These are phyloP conservation scores for Anneissia japonica DNA, from an alignment of 35 echinoderm and acorn worm species.

Conservation along the genomic window DNA sequence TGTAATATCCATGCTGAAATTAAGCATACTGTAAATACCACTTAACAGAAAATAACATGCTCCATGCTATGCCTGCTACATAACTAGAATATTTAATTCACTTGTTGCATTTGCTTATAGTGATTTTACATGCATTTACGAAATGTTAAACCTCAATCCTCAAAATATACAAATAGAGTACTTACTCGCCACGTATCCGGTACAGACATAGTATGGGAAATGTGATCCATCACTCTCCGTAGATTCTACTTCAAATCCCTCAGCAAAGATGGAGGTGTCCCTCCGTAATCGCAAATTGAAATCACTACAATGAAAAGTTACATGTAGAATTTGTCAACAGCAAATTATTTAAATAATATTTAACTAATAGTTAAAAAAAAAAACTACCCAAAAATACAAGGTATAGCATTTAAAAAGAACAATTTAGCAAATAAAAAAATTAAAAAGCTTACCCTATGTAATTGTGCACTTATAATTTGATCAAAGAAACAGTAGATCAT, in stretches of 20 bases:
- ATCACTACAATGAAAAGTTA: constrained; percentile 26
- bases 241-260: constrained; percentile 45
- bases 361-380: too few relatives aligned
- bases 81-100: neutral
- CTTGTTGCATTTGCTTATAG: neutral
- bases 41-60: too few relatives aligned
- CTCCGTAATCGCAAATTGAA: constrained; percentile 66
- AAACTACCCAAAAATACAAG: too few relatives aligned
- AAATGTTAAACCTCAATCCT: neutral
- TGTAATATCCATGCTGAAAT: too few relatives aligned
- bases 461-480: too few relatives aligned
- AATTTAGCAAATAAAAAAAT: too few relatives aligned
- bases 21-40: too few relatives aligned
- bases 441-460: too few relatives aligned
- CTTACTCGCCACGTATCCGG: constrained; percentile 60
- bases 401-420: too few relatives aligned
- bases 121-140: neutral
- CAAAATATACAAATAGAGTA: neutral
- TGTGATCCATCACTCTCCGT: constrained; percentile 26
- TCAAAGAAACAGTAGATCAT: too few relatives aligned
- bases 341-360: neutral
- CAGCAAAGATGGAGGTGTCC: constrained; percentile 33
- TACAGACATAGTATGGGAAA: constrained; percentile 44
- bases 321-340: neutral
- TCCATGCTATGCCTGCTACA: too few relatives aligned